Evolutionary conservation across 2,113 vertebrate genomes (phyloP).

Genomic region (Rynchops niger): DNA sequence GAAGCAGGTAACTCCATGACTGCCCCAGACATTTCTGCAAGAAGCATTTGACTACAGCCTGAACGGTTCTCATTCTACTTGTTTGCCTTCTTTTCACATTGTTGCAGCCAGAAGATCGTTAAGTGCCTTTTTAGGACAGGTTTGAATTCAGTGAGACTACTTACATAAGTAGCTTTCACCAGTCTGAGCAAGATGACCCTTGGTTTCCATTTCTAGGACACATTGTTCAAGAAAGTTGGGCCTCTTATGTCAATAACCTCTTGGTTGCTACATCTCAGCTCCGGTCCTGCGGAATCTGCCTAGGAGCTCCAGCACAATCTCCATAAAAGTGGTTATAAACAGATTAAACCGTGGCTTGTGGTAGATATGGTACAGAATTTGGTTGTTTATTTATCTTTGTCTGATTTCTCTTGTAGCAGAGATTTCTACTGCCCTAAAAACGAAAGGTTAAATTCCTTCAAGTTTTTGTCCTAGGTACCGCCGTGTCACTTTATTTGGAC

Average conservation of each 20-base stretch:
- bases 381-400: slow-evolving; percentile 6
- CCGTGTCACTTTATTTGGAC: background rate
- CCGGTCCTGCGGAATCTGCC: background rate
- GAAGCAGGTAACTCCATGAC: background rate
- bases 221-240: background rate
- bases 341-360: background rate
- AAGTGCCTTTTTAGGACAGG: background rate
- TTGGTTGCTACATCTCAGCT: background rate
- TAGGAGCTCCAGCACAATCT: background rate
- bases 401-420: background rate
- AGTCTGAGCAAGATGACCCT: background rate
- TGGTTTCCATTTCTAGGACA: slow-evolving; percentile 21
- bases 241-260: background rate
- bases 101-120: background rate
- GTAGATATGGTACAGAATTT: background rate
- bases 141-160: background rate
- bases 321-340: background rate
- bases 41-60: background rate
- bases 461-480: background rate
- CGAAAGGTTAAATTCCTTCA: slow-evolving; percentile 36
- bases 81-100: background rate
- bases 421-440: background rate
- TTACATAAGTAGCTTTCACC: background rate
- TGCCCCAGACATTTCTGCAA: background rate
- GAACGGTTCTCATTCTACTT: background rate